A percentile compares a stretch with the other conserved stretches of the same genome.
These are phyloP conservation scores for Diglossa cyanea DNA, from an alignment of 2,797 vertebrate genomes.

Conservation along the genomic window DNA sequence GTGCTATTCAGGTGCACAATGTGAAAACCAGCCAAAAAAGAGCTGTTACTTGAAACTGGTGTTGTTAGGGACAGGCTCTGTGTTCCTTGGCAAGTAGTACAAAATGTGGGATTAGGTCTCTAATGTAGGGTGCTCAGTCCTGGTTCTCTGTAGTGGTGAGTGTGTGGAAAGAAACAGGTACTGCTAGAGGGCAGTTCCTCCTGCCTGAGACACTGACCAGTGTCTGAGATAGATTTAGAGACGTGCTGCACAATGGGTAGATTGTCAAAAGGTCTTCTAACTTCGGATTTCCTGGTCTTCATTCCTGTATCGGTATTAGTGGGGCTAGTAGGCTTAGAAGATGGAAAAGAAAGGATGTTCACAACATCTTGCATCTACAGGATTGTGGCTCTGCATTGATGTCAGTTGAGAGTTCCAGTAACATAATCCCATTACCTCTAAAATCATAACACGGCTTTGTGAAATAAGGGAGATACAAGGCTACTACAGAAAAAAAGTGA, in stretches of 20 bases:
- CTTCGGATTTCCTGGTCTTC: background rate
- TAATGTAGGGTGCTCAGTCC: background rate
- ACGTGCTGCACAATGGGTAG: rapidly evolving
- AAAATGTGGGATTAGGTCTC: background rate
- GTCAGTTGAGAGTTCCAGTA: background rate
- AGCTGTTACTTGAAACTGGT: background rate
- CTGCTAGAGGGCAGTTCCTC: background rate
- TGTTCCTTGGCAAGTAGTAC: background rate
- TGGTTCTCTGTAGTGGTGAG: background rate
- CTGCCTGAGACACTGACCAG: background rate
- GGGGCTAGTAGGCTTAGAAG: background rate
- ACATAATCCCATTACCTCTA: background rate
- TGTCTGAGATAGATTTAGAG: background rate
- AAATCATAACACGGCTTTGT: background rate
- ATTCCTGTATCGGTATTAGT: background rate
- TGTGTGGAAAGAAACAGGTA: background rate
- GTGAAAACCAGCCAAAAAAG: background rate
- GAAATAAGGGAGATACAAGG: background rate
- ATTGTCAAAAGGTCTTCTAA: background rate
- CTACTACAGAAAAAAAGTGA: background rate
- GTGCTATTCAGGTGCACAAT: background rate
- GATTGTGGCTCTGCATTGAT: background rate
- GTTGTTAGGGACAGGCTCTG: background rate
- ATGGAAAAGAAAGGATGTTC: background rate
- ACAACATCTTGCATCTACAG: background rate